phyloP scores from a whole-genome alignment of 2,888 invertebrate genomes.

The Folsomia candida region DNA sequence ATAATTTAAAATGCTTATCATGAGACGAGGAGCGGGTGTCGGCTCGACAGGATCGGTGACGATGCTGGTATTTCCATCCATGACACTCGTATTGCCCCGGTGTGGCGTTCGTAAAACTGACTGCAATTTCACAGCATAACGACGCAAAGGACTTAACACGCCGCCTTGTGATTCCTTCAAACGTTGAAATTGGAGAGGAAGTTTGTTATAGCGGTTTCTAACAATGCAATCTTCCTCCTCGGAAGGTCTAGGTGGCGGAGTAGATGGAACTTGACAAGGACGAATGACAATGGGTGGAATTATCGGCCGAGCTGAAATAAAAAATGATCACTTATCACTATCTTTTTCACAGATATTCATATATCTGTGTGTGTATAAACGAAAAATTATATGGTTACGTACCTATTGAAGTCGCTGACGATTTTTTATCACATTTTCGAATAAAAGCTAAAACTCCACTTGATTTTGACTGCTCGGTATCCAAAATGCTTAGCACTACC shows the following conservation, averaged over 20 bases:
- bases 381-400: too few relatives aligned
- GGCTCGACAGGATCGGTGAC: not conserved
- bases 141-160: constrained; percentile 33
- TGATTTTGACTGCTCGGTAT: not conserved
- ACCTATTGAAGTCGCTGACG: too few relatives aligned
- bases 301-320: too few relatives aligned
- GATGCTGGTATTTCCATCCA: not conserved
- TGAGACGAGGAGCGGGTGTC: not conserved
- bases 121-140: constrained; percentile 31
- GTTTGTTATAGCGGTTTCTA: not conserved
- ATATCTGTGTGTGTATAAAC: too few relatives aligned
- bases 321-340: too few relatives aligned
- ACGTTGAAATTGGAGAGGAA: constrained; percentile 30
- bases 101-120: not conserved
- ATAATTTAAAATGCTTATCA: not conserved
- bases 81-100: not conserved
- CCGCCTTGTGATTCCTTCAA: constrained; percentile 4
- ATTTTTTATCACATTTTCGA: not conserved
- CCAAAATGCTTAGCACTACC: constrained; percentile 5
- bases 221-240: not conserved
- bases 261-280: not conserved
- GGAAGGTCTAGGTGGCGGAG: not conserved
- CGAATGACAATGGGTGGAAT: not conserved
- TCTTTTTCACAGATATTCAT: too few relatives aligned
- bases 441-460: not conserved